A percentile compares a stretch with the other conserved stretches of the same genome.
These are phyloP conservation scores for Myrmophylax atrothorax DNA, from an alignment of 2,113 vertebrate genomes.

Conservation along the genomic window DNA sequence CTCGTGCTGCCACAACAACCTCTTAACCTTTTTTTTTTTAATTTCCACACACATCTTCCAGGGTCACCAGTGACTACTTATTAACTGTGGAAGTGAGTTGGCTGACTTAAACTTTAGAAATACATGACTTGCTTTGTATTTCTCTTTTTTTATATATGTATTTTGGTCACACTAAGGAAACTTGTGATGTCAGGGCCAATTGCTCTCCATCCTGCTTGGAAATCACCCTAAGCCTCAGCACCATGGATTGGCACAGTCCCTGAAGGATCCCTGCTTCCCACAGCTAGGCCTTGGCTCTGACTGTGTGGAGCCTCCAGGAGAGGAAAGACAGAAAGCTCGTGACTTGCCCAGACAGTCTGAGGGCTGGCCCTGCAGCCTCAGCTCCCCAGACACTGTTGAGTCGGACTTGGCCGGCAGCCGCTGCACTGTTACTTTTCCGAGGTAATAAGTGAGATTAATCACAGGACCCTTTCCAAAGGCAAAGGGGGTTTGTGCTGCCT, in stretches of 20 bases:
- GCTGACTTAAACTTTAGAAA: neutral
- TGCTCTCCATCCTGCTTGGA: slow-evolving; percentile 45
- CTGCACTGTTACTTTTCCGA: slow-evolving; percentile 72
- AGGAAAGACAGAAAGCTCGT: slow-evolving; percentile 72
- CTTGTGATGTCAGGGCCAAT: slow-evolving; percentile 16
- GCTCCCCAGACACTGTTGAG: slow-evolving; percentile 75
- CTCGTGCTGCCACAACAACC: neutral
- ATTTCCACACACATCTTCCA: neutral
- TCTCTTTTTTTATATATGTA: neutral
- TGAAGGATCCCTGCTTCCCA: slow-evolving; percentile 68
- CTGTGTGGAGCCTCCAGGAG: slow-evolving; percentile 69
- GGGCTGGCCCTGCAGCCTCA: slow-evolving; percentile 70
- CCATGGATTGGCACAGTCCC: slow-evolving; percentile 11
- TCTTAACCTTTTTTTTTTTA: neutral
- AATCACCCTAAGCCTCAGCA: slow-evolving; percentile 47
- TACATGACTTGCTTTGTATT: neutral
- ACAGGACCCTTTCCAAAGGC: slow-evolving; percentile 72
- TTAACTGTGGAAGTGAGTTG: neutral
- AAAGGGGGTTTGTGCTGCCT: slow-evolving; percentile 45
- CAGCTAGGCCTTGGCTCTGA: slow-evolving; percentile 70
- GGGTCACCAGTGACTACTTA: neutral
- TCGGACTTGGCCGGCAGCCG: slow-evolving; percentile 74
- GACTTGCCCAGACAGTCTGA: slow-evolving; percentile 79
- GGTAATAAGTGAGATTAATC: slow-evolving; percentile 80
- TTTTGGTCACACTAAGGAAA: neutral